These are phyloP conservation scores for Chaitophorus viminalis DNA, from an alignment of 2,888 invertebrate species.

Conservation along the genomic window DNA sequence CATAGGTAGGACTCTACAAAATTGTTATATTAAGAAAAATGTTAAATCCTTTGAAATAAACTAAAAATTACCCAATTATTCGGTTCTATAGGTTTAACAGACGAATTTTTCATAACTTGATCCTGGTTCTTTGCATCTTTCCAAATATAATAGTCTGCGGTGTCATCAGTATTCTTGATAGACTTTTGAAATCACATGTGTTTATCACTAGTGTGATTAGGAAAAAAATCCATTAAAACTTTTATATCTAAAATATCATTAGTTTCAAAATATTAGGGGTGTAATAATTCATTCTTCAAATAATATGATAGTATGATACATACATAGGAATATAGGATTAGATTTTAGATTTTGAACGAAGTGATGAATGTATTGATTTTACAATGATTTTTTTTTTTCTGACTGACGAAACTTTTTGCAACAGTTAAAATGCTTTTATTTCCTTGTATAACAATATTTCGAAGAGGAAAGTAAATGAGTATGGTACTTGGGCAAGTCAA, in stretches of 20 bases:
- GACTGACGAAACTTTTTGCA: no score
- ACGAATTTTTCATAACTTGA: constrained; percentile 46
- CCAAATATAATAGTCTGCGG: constrained; percentile 66
- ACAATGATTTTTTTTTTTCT: no score
- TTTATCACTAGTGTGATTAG: constrained; percentile 66
- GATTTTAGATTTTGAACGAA: no score
- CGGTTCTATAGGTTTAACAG: not conserved
- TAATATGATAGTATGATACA: not conserved
- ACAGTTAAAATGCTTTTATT: no score
- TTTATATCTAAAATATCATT: constrained; percentile 65
- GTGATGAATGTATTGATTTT: no score
- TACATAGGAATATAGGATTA: no score
- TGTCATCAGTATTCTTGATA: constrained; percentile 64
- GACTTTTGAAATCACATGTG: constrained; percentile 66
- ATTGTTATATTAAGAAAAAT: no score
- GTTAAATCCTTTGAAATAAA: no score
- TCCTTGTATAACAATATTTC: no score
- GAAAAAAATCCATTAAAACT: constrained; percentile 66
- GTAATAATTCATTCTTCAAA: constrained; percentile 22
- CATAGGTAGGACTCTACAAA: no score
- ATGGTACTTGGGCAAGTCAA: no score
- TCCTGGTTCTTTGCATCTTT: constrained; percentile 64
- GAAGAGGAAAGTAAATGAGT: no score
- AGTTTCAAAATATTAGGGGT: not conserved
- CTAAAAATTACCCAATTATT: constrained; percentile 53